These are phyloP conservation scores for Hydrotaea diabolus DNA, from an alignment of 2,888 invertebrate genomes.

Conservation along the genomic window DNA sequence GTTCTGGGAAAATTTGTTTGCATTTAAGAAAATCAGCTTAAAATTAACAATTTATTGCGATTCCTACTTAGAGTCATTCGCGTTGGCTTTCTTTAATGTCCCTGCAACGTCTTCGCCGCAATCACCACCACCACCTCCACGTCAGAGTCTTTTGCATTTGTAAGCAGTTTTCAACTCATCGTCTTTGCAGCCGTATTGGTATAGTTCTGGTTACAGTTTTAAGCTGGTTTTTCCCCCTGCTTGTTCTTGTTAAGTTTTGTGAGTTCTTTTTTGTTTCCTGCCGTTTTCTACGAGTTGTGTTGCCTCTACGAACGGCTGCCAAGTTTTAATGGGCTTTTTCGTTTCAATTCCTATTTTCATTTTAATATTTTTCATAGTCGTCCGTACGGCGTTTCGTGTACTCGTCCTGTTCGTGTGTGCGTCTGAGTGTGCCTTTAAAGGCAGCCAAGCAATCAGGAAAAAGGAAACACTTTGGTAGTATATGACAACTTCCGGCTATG, in stretches of 20 bases:
- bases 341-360: constrained; percentile 39
- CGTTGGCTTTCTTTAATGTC: constrained; percentile 34
- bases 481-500: constrained; percentile 69
- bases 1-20: constrained; percentile 35
- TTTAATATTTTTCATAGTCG: constrained; percentile 33
- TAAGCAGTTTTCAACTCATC: constrained; percentile 61
- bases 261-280: constrained; percentile 5
- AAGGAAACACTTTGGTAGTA: constrained; percentile 68
- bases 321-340: constrained; percentile 66
- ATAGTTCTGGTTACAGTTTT: constrained; percentile 23
- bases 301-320: constrained; percentile 55
- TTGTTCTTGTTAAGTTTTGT: constrained; percentile 13
- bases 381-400: not conserved
- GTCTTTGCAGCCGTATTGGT: not conserved
- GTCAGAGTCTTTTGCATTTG: constrained; percentile 55
- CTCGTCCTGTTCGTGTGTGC: not conserved
- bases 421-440: constrained; percentile 36
- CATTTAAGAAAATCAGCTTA: constrained; percentile 63
- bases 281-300: constrained; percentile 35
- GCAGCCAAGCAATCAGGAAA: constrained; percentile 66
- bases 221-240: constrained; percentile 39
- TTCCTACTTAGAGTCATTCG: constrained; percentile 55
- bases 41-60: constrained; percentile 68
- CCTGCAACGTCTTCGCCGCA: not conserved
- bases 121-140: not conserved